Evolutionary conservation across 2,113 vertebrate genomes (phyloP), one percentile per base, ranked within the genome.

Genomic region (Indicator maculatus): DNA sequence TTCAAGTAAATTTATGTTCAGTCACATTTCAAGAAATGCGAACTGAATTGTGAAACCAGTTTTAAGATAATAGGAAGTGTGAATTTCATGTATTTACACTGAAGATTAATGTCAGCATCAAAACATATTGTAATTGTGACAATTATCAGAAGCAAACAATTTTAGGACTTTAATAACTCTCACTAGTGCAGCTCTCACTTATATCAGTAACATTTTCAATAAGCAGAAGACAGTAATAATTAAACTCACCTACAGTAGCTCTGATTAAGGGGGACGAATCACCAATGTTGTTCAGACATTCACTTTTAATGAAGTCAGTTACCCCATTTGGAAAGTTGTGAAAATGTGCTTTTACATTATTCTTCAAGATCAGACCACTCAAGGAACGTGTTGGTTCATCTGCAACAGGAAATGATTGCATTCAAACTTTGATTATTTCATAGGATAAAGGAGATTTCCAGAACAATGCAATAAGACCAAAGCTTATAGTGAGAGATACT

Each of bases 301-400:
- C 99, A 74, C 97, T 98, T 97, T 99, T 99, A 97, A 99, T 99
- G 97, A 99, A 99, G 87, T 99, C 99, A 80, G 99, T 99, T 75
- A 99, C 99, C 8, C 98, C 98, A 92, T 98, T 99, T 39, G 99
- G 99, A 92, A 99, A 99, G 95, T 98, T 99, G 96, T 99, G 99
- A 98, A 99, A 99, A 97, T 99, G 98, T 72, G 99, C 99, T 97
- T 99, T 99, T 82, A 99, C 99, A 67, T 99, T 99, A 98, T 99
- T 99, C 97, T 99, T 99, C 96, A 99, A 97, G 83, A 99, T 99
- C 67, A 99, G 98, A 80, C 99, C 99, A 89, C 99, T 99, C 94
- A 99, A 97, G 45, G 99, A 99, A 39, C 99, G 98, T 6, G 99
- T 99, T 2, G 99, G 98, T 96, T 99, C 99, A 97, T 99, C 99